These are phyloP conservation scores for Hypomesus transpacificus DNA, from an alignment of 2,113 vertebrate species.

Conservation along the genomic window DNA sequence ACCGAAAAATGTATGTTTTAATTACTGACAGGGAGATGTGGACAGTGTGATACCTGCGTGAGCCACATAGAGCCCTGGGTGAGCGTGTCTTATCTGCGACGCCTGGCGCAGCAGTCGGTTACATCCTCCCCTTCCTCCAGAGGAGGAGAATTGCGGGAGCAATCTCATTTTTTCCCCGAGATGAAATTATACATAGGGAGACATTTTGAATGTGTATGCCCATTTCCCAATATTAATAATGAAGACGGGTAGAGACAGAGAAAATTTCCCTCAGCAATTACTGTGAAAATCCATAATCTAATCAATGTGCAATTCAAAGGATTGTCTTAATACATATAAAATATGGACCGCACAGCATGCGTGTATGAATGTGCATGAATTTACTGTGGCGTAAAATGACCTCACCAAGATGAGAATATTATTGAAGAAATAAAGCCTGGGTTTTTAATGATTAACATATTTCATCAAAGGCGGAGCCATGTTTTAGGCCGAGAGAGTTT, in stretches of 20 bases:
- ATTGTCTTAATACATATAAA: constrained; percentile 75
- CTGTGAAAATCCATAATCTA: constrained; percentile 73
- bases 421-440: constrained; percentile 63
- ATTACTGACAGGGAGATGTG: constrained; percentile 65
- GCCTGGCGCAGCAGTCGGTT: constrained; percentile 35
- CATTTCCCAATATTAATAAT: constrained; percentile 77
- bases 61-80: constrained; percentile 40
- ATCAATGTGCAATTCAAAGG: constrained; percentile 77
- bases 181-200: constrained; percentile 55
- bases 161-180: constrained; percentile 44
- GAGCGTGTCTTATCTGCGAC: constrained; percentile 48
- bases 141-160: constrained; percentile 41
- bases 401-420: constrained; percentile 66
- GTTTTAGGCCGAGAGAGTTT: constrained; percentile 51
- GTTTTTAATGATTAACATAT: constrained; percentile 73
- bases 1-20: constrained; percentile 73
- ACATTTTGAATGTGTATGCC: constrained; percentile 62
- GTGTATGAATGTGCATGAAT: constrained; percentile 59
- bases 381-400: constrained; percentile 65
- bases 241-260: constrained; percentile 66
- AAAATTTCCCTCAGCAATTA: constrained; percentile 75
- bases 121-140: not conserved
- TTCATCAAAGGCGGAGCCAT: constrained; percentile 56
- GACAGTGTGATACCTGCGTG: constrained; percentile 48
- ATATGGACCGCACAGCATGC: constrained; percentile 59